These are phyloP conservation scores for Panzeria rudis DNA, from an alignment of 2,888 invertebrate species.

Conservation along the genomic window DNA sequence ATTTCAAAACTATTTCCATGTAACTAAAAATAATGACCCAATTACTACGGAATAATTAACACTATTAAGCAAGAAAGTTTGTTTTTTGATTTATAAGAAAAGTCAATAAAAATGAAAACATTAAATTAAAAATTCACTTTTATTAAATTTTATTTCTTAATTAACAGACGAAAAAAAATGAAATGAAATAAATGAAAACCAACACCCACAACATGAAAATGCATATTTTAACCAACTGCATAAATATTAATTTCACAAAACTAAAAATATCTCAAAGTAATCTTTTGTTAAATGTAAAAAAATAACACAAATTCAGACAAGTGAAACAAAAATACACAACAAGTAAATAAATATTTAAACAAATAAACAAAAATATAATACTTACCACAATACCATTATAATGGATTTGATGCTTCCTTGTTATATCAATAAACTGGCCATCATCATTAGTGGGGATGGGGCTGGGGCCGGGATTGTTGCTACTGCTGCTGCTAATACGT, in stretches of 20 bases:
- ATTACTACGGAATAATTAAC: constrained; percentile 6
- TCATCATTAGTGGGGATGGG: constrained; percentile 32
- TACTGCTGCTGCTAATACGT: constrained; percentile 4
- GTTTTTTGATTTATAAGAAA: not conserved
- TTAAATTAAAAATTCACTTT: constrained; percentile 52
- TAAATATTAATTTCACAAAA: constrained; percentile 46
- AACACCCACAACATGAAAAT: constrained; percentile 43
- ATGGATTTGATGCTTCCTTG: constrained; percentile 80
- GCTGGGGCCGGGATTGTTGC: not conserved
- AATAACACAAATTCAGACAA: constrained; percentile 37
- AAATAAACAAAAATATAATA: constrained; percentile 37
- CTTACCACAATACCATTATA: constrained; percentile 82
- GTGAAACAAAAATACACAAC: constrained; percentile 31
- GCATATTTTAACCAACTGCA: constrained; percentile 27
- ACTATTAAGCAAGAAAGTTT: constrained; percentile 17
- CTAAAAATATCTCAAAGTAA: not conserved
- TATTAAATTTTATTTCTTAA: constrained; percentile 22
- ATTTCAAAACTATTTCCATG: not conserved
- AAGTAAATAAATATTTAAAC: constrained; percentile 36
- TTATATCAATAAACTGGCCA: constrained; percentile 79
- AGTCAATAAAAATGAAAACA: not conserved
- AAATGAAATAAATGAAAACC: constrained; percentile 16
- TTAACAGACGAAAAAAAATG: constrained; percentile 18
- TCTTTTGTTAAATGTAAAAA: not conserved
- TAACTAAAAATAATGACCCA: constrained; percentile 6